Evolutionary conservation across 2,888 invertebrate genomes (phyloP).

Genomic region (Hirtodrosophila confusa): DNA sequence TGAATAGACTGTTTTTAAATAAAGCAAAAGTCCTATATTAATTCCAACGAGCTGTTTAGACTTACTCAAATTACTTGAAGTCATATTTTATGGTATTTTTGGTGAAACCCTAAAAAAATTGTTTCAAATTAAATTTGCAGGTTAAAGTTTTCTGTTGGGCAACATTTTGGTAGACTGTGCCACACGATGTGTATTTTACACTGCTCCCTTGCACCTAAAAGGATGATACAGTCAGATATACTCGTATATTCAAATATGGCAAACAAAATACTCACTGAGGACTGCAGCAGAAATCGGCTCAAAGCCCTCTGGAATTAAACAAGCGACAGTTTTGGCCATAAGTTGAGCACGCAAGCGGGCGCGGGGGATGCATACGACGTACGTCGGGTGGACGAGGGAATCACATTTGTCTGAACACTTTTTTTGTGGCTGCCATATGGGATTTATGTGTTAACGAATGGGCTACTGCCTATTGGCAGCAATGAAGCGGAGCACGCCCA

Average conservation of each 20-base stretch:
- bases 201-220: too few species aligned
- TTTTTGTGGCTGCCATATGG: constrained; percentile 27
- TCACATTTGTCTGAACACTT: constrained; percentile 36
- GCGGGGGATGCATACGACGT: background rate
- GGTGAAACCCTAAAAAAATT: too few species aligned
- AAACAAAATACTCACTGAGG: constrained; percentile 33
- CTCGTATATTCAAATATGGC: constrained; percentile 17
- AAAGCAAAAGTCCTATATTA: too few species aligned
- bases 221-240: too few species aligned
- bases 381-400: constrained; percentile 1
- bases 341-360: constrained; percentile 24
- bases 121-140: too few species aligned
- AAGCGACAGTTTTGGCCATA: constrained; percentile 33
- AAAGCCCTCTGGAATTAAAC: constrained; percentile 32
- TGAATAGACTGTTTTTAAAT: too few species aligned
- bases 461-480: constrained; percentile 18
- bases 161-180: background rate
- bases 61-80: too few species aligned
- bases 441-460: constrained; percentile 47
- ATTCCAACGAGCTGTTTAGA: too few species aligned
- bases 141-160: background rate
- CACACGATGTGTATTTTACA: too few species aligned
- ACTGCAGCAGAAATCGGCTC: constrained; percentile 18
- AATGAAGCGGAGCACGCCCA: constrained; percentile 23
- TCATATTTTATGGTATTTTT: too few species aligned